Evolutionary conservation across 1,140 invertebrate species (phyloP).

Genomic region (Nixonia krombeini): DNA sequence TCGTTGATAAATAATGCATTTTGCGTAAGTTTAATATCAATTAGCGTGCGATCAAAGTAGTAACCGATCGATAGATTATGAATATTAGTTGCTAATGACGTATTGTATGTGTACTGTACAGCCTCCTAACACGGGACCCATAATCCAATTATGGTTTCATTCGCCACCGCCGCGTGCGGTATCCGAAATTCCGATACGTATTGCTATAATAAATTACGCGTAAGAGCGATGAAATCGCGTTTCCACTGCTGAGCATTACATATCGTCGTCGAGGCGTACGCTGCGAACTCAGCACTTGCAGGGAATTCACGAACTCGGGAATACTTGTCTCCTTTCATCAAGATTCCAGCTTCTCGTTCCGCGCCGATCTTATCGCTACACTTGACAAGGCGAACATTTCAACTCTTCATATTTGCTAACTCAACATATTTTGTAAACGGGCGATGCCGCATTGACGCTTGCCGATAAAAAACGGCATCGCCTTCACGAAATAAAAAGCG

Average conservation of each 20-base stretch:
- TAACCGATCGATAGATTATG: no score
- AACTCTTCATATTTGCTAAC: constrained; percentile 21
- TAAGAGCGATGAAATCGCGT: not conserved
- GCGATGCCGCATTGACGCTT: not conserved
- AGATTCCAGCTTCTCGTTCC: constrained; percentile 1
- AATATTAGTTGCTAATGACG: no score
- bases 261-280: not conserved
- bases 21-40: no score
- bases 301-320: constrained; percentile 11
- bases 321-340: constrained; percentile 18
- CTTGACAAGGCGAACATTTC: constrained; percentile 23
- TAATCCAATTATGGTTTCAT: no score
- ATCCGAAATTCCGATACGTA: not conserved
- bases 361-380: constrained; percentile 18
- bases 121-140: no score
- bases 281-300: constrained; percentile 17
- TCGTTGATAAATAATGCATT: no score
- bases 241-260: not conserved
- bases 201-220: no score
- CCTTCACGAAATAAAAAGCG: constrained; percentile 6
- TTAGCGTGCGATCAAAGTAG: no score
- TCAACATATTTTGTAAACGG: constrained; percentile 22
- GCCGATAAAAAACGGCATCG: not conserved
- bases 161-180: no score
- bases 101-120: no score